Percentiles rank a stretch among this genome's conserved stretches.
Evolutionary conservation across 1,140 invertebrate genomes (phyloP).

Genomic region (Ephestia elutella): DNA sequence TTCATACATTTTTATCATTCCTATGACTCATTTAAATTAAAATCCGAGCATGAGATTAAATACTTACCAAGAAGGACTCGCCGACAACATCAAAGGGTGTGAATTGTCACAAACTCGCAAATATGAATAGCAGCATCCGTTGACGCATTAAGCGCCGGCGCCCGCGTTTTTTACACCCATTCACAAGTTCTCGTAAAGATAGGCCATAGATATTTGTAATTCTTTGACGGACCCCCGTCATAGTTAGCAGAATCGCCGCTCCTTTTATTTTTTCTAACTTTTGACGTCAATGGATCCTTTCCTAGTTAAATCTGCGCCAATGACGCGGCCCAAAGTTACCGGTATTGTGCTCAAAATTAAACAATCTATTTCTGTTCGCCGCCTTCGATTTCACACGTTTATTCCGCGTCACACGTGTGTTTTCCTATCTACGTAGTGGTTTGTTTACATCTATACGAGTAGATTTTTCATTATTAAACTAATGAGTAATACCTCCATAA

Average conservation of each 20-base stretch:
- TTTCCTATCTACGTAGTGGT: neutral
- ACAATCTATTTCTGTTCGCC: neutral
- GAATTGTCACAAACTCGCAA: no score
- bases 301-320: neutral
- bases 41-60: no score
- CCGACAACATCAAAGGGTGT: no score
- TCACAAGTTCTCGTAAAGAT: neutral
- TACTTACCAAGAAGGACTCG: no score
- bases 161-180: neutral
- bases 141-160: neutral
- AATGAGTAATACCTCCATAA: no score
- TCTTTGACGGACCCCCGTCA: neutral
- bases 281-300: neutral
- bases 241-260: neutral
- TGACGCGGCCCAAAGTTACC: neutral
- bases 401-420: neutral
- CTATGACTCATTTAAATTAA: no score
- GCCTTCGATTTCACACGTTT: neutral
- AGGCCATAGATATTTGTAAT: neutral
- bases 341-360: neutral
- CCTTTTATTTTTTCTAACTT: neutral
- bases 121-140: neutral
- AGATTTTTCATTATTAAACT: neutral
- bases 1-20: no score
- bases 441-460: neutral